Percentiles rank a stretch among this genome's conserved stretches.
These are phyloP conservation scores for Sinhomidia bicolor DNA, from an alignment of 2,888 invertebrate genomes.

Conservation along the genomic window DNA sequence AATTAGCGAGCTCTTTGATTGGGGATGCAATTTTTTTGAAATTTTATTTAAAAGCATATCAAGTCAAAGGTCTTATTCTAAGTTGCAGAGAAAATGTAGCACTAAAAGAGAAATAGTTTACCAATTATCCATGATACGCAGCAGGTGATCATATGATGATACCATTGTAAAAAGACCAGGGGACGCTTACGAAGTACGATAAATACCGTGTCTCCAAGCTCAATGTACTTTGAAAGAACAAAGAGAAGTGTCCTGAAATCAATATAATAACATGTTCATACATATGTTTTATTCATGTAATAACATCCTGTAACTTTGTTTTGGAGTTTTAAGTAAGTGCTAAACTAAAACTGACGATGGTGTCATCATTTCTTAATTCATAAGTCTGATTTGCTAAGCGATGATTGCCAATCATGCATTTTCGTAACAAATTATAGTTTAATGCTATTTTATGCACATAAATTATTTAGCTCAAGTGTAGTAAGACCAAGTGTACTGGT, in stretches of 20 bases:
- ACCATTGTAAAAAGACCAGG: slow-evolving; percentile 70
- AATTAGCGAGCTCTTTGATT: too few species aligned
- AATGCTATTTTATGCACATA: slow-evolving; percentile 62
- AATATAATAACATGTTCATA: slow-evolving; percentile 18
- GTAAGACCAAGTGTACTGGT: slow-evolving; percentile 24
- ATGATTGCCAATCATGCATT: slow-evolving; percentile 65
- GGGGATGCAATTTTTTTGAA: too few species aligned
- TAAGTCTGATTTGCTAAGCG: slow-evolving; percentile 53
- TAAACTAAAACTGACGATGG: too few species aligned
- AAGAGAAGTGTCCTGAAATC: slow-evolving; percentile 71
- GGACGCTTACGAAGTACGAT: slow-evolving; percentile 71
- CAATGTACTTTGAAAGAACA: slow-evolving; percentile 72
- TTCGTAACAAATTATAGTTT: slow-evolving; percentile 59
- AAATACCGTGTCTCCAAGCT: slow-evolving; percentile 72
- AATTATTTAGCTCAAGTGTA: slow-evolving; percentile 73
- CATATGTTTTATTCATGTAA: neutral
- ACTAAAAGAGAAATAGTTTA: slow-evolving; percentile 5
- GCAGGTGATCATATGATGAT: slow-evolving; percentile 71
- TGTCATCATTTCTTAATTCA: slow-evolving; percentile 38
- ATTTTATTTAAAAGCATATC: too few species aligned
- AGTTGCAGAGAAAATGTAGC: neutral
- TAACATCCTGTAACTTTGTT: too few species aligned
- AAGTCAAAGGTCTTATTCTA: neutral
- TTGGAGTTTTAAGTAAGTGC: too few species aligned
- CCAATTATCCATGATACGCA: slow-evolving; percentile 65